Evolutionary conservation across 2,113 vertebrate species (phyloP).

Genomic region (Stomatorhinus ivindoensis): DNA sequence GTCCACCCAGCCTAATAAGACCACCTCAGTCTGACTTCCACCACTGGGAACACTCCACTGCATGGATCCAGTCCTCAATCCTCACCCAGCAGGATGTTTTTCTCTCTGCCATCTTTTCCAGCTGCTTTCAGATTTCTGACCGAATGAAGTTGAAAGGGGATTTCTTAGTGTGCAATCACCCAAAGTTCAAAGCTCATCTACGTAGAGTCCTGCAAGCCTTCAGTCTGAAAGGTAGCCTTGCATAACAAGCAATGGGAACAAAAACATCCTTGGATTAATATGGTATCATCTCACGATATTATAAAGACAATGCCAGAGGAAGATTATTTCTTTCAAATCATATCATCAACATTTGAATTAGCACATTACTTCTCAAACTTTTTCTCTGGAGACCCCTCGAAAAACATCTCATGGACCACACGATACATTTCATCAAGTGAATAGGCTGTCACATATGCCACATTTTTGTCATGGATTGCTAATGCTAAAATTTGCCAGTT

Average conservation of each 20-base stretch:
- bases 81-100: background rate
- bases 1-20: background rate
- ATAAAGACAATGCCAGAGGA: background rate
- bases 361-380: background rate
- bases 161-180: background rate
- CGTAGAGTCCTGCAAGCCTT: background rate
- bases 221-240: background rate
- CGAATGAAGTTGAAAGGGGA: background rate
- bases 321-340: background rate
- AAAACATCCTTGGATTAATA: background rate
- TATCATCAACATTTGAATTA: background rate
- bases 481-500: background rate
- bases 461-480: background rate
- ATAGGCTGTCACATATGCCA: background rate
- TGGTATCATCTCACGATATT: background rate
- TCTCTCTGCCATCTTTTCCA: background rate
- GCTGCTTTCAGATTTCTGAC: background rate
- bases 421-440: background rate
- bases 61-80: background rate
- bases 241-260: background rate
- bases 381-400: background rate
- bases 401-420: background rate
- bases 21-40: background rate
- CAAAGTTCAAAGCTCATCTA: background rate
- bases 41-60: background rate